Percentiles rank a stretch among this genome's conserved stretches.
phyloP scores from a whole-genome alignment of 2,797 vertebrate species.

The Poeciliopsis paucimaculata region DNA sequence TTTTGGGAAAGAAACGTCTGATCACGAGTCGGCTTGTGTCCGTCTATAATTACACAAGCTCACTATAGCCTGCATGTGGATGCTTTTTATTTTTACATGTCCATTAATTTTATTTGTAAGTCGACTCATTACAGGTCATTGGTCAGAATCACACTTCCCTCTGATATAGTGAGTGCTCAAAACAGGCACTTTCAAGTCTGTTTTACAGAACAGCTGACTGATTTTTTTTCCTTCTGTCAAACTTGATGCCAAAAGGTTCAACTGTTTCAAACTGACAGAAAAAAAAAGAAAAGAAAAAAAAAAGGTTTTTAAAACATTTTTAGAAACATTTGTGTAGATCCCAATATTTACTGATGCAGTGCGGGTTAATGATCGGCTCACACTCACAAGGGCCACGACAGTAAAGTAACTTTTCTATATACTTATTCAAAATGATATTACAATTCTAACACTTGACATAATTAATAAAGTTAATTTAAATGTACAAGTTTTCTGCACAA shows the following conservation, averaged over 20 bases:
- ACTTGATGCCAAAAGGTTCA: neutral
- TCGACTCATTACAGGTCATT: constrained; percentile 37
- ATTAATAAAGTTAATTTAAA: no score
- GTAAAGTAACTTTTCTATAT: no score
- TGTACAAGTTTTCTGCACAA: no score
- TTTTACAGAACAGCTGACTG: neutral
- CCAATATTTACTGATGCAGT: neutral
- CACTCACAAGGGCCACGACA: neutral
- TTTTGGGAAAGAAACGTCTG: constrained; percentile 30
- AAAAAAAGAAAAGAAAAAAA: neutral
- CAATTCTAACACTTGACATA: no score
- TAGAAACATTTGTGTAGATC: neutral
- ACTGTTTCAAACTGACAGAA: neutral
- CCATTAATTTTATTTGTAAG: constrained; percentile 14
- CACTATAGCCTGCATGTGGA: neutral
- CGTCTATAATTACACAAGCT: neutral
- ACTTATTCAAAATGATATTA: no score
- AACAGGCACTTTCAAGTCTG: neutral
- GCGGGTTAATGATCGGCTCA: neutral
- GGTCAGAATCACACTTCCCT: constrained; percentile 24
- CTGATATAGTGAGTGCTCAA: constrained; percentile 26
- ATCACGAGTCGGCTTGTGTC: constrained; percentile 46
- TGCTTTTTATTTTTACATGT: constrained; percentile 19
- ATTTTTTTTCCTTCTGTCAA: neutral
- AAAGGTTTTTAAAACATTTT: neutral